Percentiles rank a stretch among this genome's conserved stretches.
These are phyloP conservation scores for Sander lucioperca DNA, from an alignment of 2,113 vertebrate genomes.

Conservation along the genomic window DNA sequence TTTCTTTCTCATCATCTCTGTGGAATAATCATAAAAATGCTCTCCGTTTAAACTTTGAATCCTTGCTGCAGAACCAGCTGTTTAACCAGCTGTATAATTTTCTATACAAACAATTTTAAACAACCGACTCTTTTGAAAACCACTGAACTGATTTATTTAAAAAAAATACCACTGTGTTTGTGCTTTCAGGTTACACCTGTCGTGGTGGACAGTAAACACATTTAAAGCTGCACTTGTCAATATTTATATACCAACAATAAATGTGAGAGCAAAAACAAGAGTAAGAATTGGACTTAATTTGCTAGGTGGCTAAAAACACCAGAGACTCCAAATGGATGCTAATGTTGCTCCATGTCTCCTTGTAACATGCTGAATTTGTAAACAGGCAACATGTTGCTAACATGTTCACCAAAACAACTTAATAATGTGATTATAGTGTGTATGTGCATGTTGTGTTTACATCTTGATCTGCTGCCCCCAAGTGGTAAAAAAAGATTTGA, in stretches of 20 bases:
- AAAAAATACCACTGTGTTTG: neutral
- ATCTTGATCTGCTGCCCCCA: neutral
- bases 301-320: neutral
- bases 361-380: neutral
- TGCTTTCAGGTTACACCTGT: too few relatives aligned
- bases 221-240: neutral
- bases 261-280: too few relatives aligned
- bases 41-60: conserved; percentile 27
- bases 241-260: neutral
- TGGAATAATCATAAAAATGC: conserved; percentile 9
- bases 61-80: neutral
- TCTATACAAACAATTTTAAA: conserved; percentile 34
- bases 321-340: neutral
- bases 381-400: neutral
- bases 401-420: neutral
- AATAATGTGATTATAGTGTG: neutral
- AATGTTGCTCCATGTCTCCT: neutral
- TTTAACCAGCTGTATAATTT: neutral
- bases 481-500: neutral
- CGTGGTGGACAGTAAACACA: neutral
- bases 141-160: conserved; percentile 23
- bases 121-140: conserved; percentile 2
- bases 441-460: neutral
- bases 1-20: conserved; percentile 1
- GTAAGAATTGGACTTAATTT: too few relatives aligned